phyloP scores from a whole-genome alignment of 2,888 invertebrate species.

The Epirrhoe tristata region DNA sequence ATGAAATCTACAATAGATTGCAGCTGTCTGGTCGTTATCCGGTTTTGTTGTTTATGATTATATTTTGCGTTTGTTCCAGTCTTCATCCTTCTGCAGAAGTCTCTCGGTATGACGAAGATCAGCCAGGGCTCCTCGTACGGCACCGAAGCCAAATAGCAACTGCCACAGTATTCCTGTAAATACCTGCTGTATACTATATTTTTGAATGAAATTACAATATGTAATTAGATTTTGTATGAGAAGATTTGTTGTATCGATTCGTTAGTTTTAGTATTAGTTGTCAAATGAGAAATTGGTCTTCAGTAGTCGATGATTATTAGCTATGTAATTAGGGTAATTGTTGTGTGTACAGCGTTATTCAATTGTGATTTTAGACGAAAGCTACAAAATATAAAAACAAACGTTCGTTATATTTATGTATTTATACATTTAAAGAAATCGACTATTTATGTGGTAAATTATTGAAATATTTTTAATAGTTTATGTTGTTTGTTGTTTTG shows the following conservation, averaged over 20 bases:
- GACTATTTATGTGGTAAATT: constrained; percentile 25
- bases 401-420: constrained; percentile 35
- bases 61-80: constrained; percentile 84
- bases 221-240: constrained; percentile 46
- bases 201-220: constrained; percentile 42
- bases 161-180: constrained; percentile 40
- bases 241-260: constrained; percentile 39
- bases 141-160: constrained; percentile 81
- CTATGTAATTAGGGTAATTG: constrained; percentile 37
- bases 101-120: constrained; percentile 93
- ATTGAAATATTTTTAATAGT: constrained; percentile 26
- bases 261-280: constrained; percentile 44
- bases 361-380: constrained; percentile 45
- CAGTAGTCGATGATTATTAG: constrained; percentile 39
- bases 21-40: no score
- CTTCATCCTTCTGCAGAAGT: constrained; percentile 90
- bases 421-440: constrained; percentile 26
- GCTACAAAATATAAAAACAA: constrained; percentile 39
- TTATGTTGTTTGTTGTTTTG: constrained; percentile 28
- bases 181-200: constrained; percentile 46
- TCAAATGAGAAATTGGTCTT: constrained; percentile 42
- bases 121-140: constrained; percentile 94
- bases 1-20: background rate
- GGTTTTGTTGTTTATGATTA: background rate
- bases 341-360: constrained; percentile 46